phyloP scores from a whole-genome alignment of 2,888 invertebrate genomes.

The Zootermopsis nevadensis region DNA sequence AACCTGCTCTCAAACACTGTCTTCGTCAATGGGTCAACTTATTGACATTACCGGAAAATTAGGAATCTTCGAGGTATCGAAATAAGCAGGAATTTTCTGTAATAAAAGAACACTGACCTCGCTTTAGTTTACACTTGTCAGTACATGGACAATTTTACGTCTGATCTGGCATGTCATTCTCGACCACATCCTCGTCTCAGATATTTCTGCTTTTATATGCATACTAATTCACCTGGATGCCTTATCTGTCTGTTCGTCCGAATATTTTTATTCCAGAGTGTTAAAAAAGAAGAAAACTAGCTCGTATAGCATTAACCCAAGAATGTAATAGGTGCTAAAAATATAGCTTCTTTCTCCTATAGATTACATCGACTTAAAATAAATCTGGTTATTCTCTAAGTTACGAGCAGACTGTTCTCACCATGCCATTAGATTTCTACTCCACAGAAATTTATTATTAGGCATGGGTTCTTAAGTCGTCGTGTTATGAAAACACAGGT shows the following conservation, averaged over 20 bases:
- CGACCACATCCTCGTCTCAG: not conserved
- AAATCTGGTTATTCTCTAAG: not conserved
- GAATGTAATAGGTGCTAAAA: constrained; percentile 31
- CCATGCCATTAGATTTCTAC: not conserved
- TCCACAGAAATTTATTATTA: not conserved
- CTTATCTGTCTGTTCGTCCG: not conserved
- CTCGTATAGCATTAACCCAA: not conserved
- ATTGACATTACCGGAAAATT: no score
- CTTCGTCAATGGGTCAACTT: no score
- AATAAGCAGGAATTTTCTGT: no score
- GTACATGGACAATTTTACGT: not conserved
- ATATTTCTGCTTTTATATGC: not conserved
- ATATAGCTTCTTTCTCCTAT: not conserved
- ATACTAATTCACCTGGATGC: constrained; percentile 19
- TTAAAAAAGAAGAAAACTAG: not conserved
- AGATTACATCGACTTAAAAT: not conserved
- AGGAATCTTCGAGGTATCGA: no score
- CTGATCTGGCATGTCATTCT: not conserved
- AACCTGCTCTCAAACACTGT: no score
- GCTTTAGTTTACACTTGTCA: no score
- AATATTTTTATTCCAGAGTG: not conserved
- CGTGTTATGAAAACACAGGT: constrained; percentile 2
- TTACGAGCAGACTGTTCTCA: not conserved
- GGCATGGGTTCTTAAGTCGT: not conserved
- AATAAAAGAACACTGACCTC: no score